Conservation (phyloP, 2,113 vertebrate genomes). For the Barbus barbus region DNA sequence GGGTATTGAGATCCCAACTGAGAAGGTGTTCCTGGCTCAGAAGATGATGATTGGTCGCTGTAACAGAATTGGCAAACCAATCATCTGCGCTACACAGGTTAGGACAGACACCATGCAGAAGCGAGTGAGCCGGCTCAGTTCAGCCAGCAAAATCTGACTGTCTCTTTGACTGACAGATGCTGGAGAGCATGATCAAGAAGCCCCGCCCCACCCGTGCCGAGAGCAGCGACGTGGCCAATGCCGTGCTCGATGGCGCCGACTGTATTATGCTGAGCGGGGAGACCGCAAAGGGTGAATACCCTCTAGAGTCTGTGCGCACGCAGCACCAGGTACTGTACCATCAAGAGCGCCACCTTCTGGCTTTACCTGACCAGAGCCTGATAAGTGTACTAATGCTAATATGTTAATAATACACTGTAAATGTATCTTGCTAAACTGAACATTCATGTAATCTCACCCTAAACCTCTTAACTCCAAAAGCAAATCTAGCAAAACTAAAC, state of each 20-base stretch:
- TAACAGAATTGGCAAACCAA: slow-evolving; percentile 92
- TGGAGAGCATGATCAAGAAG: slow-evolving; percentile 99
- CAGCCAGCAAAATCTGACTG: neutral
- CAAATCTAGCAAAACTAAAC: neutral
- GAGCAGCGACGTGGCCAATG: slow-evolving; percentile 95
- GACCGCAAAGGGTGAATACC: slow-evolving; percentile 97
- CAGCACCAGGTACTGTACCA: slow-evolving; percentile 85
- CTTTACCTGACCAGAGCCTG: neutral
- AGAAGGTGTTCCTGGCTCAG: slow-evolving; percentile 97
- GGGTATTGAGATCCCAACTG: slow-evolving; percentile 96
- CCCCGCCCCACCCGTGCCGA: slow-evolving; percentile 93
- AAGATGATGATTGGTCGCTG: slow-evolving; percentile 99
- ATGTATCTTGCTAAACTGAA: neutral
- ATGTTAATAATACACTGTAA: neutral
- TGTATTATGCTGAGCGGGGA: slow-evolving; percentile 98
- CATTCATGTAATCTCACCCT: neutral
- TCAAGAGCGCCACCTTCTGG: neutral
- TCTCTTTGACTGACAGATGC: slow-evolving; percentile 78
- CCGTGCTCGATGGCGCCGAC: slow-evolving; percentile 93
- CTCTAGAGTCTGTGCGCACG: slow-evolving; percentile 90
- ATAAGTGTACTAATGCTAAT: slow-evolving; percentile 16
- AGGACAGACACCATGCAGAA: neutral
- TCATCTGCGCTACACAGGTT: slow-evolving; percentile 97
- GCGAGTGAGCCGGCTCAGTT: neutral
- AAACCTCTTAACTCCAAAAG: neutral